phyloP scores from a whole-genome alignment of 2,113 vertebrate genomes.

The Mesoclemmys tuberculata region DNA sequence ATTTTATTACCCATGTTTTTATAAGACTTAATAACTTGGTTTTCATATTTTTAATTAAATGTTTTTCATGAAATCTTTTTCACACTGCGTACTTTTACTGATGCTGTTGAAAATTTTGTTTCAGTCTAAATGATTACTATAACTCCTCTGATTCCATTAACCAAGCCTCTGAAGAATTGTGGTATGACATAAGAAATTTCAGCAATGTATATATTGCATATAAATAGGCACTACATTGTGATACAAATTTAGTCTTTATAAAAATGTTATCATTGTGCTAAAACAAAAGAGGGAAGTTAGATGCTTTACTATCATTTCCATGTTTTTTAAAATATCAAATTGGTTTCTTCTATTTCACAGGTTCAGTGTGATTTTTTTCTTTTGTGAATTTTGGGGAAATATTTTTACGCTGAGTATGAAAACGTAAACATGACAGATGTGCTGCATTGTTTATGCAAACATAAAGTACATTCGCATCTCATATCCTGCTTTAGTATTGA shows the following conservation, averaged over 20 bases:
- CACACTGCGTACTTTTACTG: background rate
- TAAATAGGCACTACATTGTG: background rate
- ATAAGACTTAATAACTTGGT: background rate
- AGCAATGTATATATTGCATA: background rate
- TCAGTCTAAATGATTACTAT: background rate
- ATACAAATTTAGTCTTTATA: background rate
- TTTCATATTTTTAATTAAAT: background rate
- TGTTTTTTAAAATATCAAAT: background rate
- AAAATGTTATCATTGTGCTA: background rate
- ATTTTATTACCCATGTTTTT: background rate
- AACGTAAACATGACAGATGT: background rate
- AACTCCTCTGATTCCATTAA: background rate
- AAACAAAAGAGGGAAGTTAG: background rate
- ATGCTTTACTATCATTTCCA: background rate
- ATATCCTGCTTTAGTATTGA: conserved; percentile 29
- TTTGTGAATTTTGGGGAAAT: background rate
- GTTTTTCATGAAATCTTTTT: background rate
- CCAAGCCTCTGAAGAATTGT: background rate
- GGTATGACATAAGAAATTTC: background rate
- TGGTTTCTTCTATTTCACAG: background rate
- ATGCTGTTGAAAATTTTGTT: background rate
- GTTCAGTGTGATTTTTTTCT: background rate
- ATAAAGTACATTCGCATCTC: background rate
- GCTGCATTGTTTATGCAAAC: conserved; percentile 12
- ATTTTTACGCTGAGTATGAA: background rate